Conservation (phyloP, 2,888 invertebrate species). For the Synergus umbraculus region DNA sequence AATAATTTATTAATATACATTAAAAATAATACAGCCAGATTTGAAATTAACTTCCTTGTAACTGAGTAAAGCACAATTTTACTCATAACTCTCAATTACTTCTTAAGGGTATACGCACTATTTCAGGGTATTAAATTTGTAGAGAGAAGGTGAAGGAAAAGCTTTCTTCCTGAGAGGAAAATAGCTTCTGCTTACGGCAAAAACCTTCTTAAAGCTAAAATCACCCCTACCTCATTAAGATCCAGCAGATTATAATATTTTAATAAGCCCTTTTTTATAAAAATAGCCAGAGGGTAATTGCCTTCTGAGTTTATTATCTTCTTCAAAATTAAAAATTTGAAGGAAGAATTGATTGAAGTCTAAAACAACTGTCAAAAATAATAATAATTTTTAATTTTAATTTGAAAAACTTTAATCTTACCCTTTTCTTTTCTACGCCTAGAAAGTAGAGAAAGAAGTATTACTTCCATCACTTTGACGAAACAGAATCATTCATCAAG, state of each 20-base stretch:
- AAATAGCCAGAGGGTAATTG: not conserved
- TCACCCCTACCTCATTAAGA: slow-evolving; percentile 54
- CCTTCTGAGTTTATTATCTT: not conserved
- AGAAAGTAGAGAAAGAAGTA: slow-evolving; percentile 6
- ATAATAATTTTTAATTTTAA: not conserved
- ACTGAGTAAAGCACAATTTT: not conserved
- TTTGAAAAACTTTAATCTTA: not conserved
- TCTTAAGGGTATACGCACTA: not conserved
- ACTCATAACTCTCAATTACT: slow-evolving; percentile 25
- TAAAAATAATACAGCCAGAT: not conserved
- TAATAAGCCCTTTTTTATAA: slow-evolving; percentile 44
- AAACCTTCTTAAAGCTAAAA: slow-evolving; percentile 2
- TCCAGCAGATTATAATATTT: slow-evolving; percentile 56
- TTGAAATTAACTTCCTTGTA: not conserved
- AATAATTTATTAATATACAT: not conserved
- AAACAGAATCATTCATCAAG: slow-evolving; percentile 42
- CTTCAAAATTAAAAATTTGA: not conserved
- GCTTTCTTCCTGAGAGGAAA: slow-evolving; percentile 6
- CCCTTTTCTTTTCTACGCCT: not conserved
- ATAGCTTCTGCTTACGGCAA: not conserved
- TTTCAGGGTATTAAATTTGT: slow-evolving; percentile 30
- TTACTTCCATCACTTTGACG: slow-evolving; percentile 31
- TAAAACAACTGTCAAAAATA: no score
- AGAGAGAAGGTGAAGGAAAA: not conserved
- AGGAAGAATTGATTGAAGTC: not conserved